Conservation (phyloP, 2,113 vertebrate genomes). For the Cephalopholis sonnerati region DNA sequence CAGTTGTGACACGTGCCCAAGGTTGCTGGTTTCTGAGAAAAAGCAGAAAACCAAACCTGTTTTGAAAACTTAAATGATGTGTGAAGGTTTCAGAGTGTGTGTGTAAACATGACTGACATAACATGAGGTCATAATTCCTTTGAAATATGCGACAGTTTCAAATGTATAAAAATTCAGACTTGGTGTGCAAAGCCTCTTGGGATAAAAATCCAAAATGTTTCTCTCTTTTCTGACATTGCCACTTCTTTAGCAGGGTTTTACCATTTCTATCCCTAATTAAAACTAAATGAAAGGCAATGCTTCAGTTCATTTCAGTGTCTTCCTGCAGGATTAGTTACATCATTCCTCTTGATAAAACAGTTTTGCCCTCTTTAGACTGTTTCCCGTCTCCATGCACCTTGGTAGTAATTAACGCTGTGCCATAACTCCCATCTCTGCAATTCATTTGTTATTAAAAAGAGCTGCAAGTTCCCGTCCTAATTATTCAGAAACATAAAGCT, state of each 20-base stretch:
- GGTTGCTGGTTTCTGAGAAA: too few species aligned
- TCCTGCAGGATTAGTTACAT: not conserved
- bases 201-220: too few species aligned
- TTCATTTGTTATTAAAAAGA: slow-evolving; percentile 1
- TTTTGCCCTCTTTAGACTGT: not conserved
- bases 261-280: not conserved
- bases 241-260: not conserved
- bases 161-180: too few species aligned
- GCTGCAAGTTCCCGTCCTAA: not conserved
- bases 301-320: not conserved
- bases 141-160: too few species aligned
- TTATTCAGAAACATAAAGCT: not conserved
- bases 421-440: not conserved
- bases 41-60: too few species aligned
- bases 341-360: not conserved
- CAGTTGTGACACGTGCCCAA: too few species aligned
- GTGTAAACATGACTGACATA: too few species aligned
- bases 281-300: not conserved
- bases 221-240: not conserved
- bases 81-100: too few species aligned
- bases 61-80: too few species aligned
- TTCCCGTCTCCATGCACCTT: not conserved
- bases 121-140: too few species aligned
- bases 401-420: not conserved
- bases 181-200: too few species aligned